Evolutionary conservation across 1,140 invertebrate genomes (phyloP), one percentile per base, ranked within the genome.

Genomic region (Ganaspis sp.): DNA sequence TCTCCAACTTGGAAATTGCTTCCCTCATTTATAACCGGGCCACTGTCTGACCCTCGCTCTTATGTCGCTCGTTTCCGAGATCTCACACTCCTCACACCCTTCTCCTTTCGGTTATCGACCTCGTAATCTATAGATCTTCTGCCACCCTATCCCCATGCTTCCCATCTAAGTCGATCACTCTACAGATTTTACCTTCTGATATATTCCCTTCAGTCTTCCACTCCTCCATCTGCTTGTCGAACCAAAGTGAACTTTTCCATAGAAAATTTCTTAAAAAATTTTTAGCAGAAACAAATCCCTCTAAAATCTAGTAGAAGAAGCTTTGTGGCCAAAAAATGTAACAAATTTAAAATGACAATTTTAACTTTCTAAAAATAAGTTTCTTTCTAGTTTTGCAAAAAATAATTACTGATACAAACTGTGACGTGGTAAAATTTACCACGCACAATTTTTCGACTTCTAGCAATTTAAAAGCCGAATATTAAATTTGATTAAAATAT

Each of bases 1-100:
- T 83, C 85, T 80, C 79, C 81, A 85, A 85, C 84, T 87, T 87
- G 85, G 86, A 87, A 88, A 88, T 87, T 87, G 81, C 84, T 86
- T 85, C 79, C 80, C 85, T 86, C 85, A 83, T 87, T 86, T 85
- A 87, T 86, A 87, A 86, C 82, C 81, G 75, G 76, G 80, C 81
- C 80, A 85, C 75, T 75, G 78, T 76, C 74, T 70, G 74, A 80
- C 76, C 75, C 79, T 80, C 74, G 78, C 53, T 58, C 53, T 58
- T 58, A 58, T 58, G 53, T 26, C 23, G 21, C 53, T 58, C 53
- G 53, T 58, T 58, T 58, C 19, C 53, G 19, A 58, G 53, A 58
- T 58, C 53, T 58, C 53, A 58, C 53, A 58, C 53, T 58, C 53
- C 53, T 11, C 23, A 58, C 19, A 9, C 19, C 9, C 23, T 58